A percentile compares a stretch with the other conserved stretches of the same genome.
Evolutionary conservation across 2,113 vertebrate species (phyloP).

Genomic region (Labrus mixtus): DNA sequence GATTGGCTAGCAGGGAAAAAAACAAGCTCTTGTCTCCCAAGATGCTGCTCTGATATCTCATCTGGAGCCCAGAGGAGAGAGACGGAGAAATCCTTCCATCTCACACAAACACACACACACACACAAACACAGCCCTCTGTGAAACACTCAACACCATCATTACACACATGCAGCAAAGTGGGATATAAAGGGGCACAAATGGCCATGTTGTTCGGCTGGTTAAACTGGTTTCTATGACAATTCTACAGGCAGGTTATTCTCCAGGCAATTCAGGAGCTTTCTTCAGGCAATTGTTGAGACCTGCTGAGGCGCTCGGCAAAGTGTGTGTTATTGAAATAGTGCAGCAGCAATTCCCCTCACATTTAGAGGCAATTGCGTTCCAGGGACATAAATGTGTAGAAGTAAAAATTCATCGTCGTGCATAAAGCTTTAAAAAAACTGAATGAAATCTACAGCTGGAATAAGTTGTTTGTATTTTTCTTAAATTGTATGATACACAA

Average conservation of each 20-base stretch:
- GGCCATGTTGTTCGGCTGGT: not conserved
- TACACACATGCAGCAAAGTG: constrained; percentile 14
- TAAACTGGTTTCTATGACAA: constrained; percentile 41
- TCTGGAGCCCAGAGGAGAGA: constrained; percentile 19
- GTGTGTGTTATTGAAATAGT: constrained; percentile 24
- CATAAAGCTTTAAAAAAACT: not conserved
- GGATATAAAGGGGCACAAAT: constrained; percentile 30
- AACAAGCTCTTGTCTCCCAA: constrained; percentile 29
- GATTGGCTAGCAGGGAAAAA: constrained; percentile 35
- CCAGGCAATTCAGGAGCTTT: constrained; percentile 23
- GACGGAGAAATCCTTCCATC: constrained; percentile 14
- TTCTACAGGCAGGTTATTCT: constrained; percentile 27
- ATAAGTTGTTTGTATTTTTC: not conserved
- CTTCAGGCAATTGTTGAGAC: constrained; percentile 18
- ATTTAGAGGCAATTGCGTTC: constrained; percentile 18
- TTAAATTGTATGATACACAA: not conserved
- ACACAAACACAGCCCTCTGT: not conserved
- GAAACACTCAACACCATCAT: constrained; percentile 20
- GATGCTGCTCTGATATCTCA: constrained; percentile 35
- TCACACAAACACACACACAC: not conserved
- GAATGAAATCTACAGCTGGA: not conserved
- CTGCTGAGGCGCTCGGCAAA: not conserved
- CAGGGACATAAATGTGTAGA: constrained; percentile 17
- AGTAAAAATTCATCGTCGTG: not conserved
- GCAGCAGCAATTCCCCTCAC: constrained; percentile 8